Evolutionary conservation across 1,140 invertebrate species (phyloP).

Genomic region (Macrocentrus cingulum): DNA sequence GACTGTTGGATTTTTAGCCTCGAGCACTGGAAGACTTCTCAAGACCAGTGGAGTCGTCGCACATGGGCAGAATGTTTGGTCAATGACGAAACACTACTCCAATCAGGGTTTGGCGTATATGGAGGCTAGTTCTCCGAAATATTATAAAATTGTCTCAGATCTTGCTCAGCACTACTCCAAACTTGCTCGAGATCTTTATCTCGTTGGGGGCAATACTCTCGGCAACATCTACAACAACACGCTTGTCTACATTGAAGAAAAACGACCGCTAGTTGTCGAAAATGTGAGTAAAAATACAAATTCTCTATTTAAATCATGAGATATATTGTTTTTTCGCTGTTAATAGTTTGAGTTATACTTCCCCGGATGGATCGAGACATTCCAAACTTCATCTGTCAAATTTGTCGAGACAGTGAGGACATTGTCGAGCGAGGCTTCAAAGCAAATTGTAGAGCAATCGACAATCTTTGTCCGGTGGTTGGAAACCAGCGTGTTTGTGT

Average conservation of each 20-base stretch:
- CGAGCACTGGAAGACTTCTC: constrained; percentile 62
- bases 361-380: constrained; percentile 65
- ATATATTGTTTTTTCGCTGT: constrained; percentile 14
- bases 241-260: constrained; percentile 61
- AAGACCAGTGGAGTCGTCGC: constrained; percentile 64
- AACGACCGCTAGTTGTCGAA: constrained; percentile 64
- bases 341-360: constrained; percentile 69
- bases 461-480: constrained; percentile 56
- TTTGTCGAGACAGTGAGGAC: constrained; percentile 39
- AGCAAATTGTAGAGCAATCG: constrained; percentile 46
- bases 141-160: constrained; percentile 62
- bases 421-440: constrained; percentile 39
- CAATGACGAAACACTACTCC: constrained; percentile 59
- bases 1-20: no score
- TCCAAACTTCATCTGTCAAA: constrained; percentile 37
- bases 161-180: constrained; percentile 64
- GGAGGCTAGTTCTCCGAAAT: constrained; percentile 68
- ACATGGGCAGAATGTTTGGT: constrained; percentile 64
- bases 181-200: constrained; percentile 61
- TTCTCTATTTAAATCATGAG: no score
- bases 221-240: constrained; percentile 59
- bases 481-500: constrained; percentile 76
- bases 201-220: constrained; percentile 60
- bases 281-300: no score
- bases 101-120: constrained; percentile 65